Evolutionary conservation across 2,888 invertebrate species (phyloP).

Genomic region (Coleophora flavipennella): DNA sequence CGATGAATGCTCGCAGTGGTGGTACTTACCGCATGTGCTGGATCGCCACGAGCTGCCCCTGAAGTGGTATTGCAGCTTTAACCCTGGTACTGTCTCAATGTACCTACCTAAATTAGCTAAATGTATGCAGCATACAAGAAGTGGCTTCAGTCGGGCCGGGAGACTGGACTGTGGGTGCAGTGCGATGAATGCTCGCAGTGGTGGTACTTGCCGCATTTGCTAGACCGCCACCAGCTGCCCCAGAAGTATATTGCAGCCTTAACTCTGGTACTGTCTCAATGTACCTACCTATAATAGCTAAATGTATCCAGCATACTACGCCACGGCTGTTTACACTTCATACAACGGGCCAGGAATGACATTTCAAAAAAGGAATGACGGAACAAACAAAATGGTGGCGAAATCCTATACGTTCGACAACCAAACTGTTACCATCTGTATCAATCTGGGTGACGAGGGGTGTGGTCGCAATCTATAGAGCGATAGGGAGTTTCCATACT

Average conservation of each 20-base stretch:
- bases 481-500: too few species aligned
- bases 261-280: conserved; percentile 68
- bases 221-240: conserved; percentile 74
- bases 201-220: conserved; percentile 66
- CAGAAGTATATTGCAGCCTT: conserved; percentile 74
- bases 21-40: too few species aligned
- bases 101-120: background rate
- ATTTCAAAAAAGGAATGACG: too few species aligned
- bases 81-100: conserved; percentile 66
- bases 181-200: conserved; percentile 74
- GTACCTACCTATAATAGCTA: background rate
- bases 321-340: too few species aligned
- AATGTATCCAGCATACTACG: background rate
- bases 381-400: too few species aligned
- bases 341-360: too few species aligned
- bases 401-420: too few species aligned
- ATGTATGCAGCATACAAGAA: conserved; percentile 4
- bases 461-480: too few species aligned
- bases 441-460: too few species aligned
- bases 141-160: conserved; percentile 65
- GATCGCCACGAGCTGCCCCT: conserved; percentile 56
- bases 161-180: conserved; percentile 66
- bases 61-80: conserved; percentile 76
- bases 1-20: too few species aligned
- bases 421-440: too few species aligned